Percentiles rank a stretch among this genome's conserved stretches.
These are phyloP conservation scores for Hippocampus comes DNA, from an alignment of 2,113 vertebrate genomes.

Conservation along the genomic window DNA sequence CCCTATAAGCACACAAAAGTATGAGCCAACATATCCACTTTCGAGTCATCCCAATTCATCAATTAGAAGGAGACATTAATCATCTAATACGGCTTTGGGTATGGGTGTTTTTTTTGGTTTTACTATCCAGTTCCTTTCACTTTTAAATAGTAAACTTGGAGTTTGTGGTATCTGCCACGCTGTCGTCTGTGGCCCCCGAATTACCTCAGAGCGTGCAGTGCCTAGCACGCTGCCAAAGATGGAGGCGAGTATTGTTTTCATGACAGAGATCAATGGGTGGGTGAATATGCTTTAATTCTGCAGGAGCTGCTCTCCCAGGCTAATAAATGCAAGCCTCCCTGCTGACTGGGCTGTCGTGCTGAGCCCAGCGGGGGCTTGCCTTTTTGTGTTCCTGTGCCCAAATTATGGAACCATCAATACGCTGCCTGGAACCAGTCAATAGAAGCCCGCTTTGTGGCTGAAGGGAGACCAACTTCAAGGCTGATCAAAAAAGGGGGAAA, in stretches of 20 bases:
- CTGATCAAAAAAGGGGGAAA: constrained; percentile 51
- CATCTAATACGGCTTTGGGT: constrained; percentile 60
- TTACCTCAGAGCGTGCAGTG: constrained; percentile 63
- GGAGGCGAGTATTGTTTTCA: constrained; percentile 74
- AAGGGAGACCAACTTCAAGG: constrained; percentile 76
- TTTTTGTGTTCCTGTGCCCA: constrained; percentile 79
- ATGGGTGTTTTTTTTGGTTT: constrained; percentile 28
- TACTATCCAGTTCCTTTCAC: constrained; percentile 52
- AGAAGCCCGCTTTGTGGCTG: constrained; percentile 72
- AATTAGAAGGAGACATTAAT: constrained; percentile 64
- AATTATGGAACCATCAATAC: constrained; percentile 83
- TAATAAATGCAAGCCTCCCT: constrained; percentile 80
- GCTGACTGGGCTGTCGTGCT: constrained; percentile 78
- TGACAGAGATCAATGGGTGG: constrained; percentile 79
- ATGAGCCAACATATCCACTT: constrained; percentile 48
- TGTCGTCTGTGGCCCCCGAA: constrained; percentile 62
- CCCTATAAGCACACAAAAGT: constrained; percentile 32
- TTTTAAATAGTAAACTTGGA: constrained; percentile 66
- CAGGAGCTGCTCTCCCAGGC: constrained; percentile 77
- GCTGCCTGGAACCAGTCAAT: constrained; percentile 77
- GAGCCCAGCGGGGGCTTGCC: constrained; percentile 75
- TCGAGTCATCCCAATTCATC: constrained; percentile 35
- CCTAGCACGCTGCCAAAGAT: constrained; percentile 64
- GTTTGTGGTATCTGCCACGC: constrained; percentile 60
- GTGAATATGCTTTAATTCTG: constrained; percentile 78